Conservation (phyloP, 2,888 invertebrate species). For the Ctenicera cuprea region DNA sequence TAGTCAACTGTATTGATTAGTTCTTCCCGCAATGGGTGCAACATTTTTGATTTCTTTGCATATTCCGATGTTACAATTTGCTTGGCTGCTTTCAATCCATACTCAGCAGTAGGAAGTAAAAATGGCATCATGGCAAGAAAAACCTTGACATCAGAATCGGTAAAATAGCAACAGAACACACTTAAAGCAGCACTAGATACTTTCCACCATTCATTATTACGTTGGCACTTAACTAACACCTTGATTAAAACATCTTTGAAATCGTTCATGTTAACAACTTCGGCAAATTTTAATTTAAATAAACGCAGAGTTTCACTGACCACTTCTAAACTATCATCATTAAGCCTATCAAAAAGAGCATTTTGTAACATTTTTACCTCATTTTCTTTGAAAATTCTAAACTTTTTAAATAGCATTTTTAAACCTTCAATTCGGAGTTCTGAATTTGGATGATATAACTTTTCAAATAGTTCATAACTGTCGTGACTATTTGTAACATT, state of each 20-base stretch:
- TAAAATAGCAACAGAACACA: conserved; percentile 58
- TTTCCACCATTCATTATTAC: conserved; percentile 68
- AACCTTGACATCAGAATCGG: conserved; percentile 75
- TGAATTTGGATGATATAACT: conserved; percentile 83
- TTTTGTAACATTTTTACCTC: conserved; percentile 79
- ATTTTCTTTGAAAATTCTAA: conserved; percentile 72
- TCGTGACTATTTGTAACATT: conserved; percentile 58
- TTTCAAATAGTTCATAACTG: conserved; percentile 76
- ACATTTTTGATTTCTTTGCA: conserved; percentile 65
- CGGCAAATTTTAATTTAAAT: conserved; percentile 39
- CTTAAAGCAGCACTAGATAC: conserved; percentile 63
- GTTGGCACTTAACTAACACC: conserved; percentile 73
- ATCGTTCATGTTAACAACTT: conserved; percentile 59
- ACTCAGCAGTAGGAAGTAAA: conserved; percentile 75
- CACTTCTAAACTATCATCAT: conserved; percentile 80
- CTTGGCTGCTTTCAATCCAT: conserved; percentile 70
- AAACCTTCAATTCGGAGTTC: conserved; percentile 81
- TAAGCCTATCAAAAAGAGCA: conserved; percentile 79
- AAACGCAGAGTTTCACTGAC: conserved; percentile 75
- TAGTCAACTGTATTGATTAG: conserved; percentile 33
- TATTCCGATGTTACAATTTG: conserved; percentile 71
- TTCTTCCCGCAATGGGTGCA: conserved; percentile 45
- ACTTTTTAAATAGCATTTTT: conserved; percentile 77
- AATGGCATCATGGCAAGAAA: conserved; percentile 78
- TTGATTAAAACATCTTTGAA: conserved; percentile 74